Conservation (phyloP, 2,797 vertebrate species). For the Gouania willdenowi region DNA sequence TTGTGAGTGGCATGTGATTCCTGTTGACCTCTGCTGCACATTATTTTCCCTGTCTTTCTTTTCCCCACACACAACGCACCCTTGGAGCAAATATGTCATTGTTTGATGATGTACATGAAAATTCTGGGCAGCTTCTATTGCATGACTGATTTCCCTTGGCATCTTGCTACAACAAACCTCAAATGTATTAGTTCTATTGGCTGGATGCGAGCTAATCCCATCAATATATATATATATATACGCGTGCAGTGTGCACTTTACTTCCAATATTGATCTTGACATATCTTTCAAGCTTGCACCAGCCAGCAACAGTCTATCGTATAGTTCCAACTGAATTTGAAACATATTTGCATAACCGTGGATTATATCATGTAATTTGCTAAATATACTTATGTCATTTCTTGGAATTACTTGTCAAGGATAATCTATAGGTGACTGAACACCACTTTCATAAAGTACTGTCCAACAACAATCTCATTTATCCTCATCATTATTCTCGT, state of each 20-base stretch:
- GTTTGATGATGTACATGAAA: background rate
- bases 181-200: background rate
- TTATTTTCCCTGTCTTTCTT: background rate
- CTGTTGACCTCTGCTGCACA: background rate
- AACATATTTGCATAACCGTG: too few species aligned
- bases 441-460: too few species aligned
- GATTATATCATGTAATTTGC: background rate
- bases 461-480: too few species aligned
- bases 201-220: background rate
- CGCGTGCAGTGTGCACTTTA: background rate
- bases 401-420: too few species aligned
- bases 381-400: background rate
- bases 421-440: too few species aligned
- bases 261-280: slow-evolving; percentile 4
- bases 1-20: slow-evolving; percentile 31
- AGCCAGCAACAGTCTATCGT: background rate
- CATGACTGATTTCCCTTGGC: slow-evolving; percentile 11
- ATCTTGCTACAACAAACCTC: background rate
- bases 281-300: slow-evolving; percentile 5
- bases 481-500: too few species aligned
- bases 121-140: background rate
- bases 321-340: background rate
- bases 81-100: background rate
- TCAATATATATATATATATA: too few species aligned
- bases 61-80: background rate